Evolutionary conservation across 2,888 invertebrate genomes (phyloP).

Genomic region (Drosophila mettleri): DNA sequence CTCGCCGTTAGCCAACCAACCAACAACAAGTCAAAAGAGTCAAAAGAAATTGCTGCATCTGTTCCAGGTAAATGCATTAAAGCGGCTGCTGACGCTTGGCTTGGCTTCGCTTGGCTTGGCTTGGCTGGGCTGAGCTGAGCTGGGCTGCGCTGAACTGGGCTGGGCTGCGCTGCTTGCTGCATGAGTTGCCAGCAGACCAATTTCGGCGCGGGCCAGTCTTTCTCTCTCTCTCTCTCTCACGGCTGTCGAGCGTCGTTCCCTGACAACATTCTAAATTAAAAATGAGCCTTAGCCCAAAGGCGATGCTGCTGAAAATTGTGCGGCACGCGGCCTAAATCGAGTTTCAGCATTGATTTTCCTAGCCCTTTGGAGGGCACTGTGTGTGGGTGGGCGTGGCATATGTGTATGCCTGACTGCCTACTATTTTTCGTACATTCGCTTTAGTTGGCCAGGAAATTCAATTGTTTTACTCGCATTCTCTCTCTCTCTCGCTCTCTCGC

Average conservation of each 20-base stretch:
- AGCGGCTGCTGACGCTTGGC: background rate
- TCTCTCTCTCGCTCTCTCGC: background rate
- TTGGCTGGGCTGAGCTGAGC: too few species aligned
- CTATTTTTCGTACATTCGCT: background rate
- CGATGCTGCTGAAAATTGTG: constrained; percentile 29
- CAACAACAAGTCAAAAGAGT: background rate
- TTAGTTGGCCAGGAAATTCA: too few species aligned
- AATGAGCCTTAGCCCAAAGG: constrained; percentile 33
- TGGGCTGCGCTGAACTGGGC: too few species aligned
- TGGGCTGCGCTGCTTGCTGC: background rate
- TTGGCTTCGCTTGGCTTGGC: too few species aligned
- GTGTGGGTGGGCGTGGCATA: background rate
- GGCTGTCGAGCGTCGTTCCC: constrained; percentile 24
- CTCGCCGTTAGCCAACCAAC: too few species aligned
- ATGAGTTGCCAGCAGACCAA: constrained; percentile 29
- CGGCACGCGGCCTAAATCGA: constrained; percentile 25
- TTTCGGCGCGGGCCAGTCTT: constrained; percentile 8
- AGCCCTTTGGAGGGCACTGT: background rate
- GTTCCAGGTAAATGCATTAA: constrained; percentile 23
- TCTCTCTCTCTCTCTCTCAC: background rate
- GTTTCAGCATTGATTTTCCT: constrained; percentile 36
- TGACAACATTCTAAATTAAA: constrained; percentile 34
- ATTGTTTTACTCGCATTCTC: background rate
- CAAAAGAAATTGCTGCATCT: background rate
- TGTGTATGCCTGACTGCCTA: background rate